A percentile compares a stretch with the other conserved stretches of the same genome.
Evolutionary conservation across 2,113 vertebrate species (phyloP).

Genomic region (Phocoena phocoena): DNA sequence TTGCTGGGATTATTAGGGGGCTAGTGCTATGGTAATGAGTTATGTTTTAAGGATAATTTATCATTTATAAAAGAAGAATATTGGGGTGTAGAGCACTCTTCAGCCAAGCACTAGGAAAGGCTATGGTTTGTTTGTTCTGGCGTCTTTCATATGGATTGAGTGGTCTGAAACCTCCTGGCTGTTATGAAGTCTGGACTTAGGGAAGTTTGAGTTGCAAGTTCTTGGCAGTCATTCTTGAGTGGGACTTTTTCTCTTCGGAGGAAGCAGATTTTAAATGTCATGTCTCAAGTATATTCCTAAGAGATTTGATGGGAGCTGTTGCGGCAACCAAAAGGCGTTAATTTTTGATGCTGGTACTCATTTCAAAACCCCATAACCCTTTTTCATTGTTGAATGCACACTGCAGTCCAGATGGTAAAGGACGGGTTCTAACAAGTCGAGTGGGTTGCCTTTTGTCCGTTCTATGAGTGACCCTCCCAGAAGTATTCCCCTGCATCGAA

Average conservation of each 20-base stretch:
- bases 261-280: conserved; percentile 78
- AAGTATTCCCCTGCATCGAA: not conserved
- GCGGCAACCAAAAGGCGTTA: not conserved
- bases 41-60: conserved; percentile 30
- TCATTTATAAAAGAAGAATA: not conserved
- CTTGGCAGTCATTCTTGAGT: conserved; percentile 72
- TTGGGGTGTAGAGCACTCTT: not conserved
- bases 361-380: not conserved
- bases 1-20: conserved; percentile 9
- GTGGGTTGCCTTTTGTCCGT: not conserved
- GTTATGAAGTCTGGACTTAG: conserved; percentile 20
- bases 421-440: not conserved
- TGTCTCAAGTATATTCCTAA: conserved; percentile 52
- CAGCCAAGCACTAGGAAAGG: not conserved
- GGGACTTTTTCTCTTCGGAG: conserved; percentile 75
- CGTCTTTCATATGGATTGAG: conserved; percentile 22
- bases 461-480: not conserved
- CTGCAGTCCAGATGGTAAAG: not conserved
- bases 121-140: not conserved
- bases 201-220: conserved; percentile 72
- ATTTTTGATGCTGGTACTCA: conserved; percentile 43
- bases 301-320: conserved; percentile 61
- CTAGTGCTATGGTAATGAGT: not conserved
- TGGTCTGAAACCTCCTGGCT: not conserved
- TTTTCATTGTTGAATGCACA: not conserved